Evolutionary conservation across 2,888 invertebrate species (phyloP).

Genomic region (Drosophila siamana): DNA sequence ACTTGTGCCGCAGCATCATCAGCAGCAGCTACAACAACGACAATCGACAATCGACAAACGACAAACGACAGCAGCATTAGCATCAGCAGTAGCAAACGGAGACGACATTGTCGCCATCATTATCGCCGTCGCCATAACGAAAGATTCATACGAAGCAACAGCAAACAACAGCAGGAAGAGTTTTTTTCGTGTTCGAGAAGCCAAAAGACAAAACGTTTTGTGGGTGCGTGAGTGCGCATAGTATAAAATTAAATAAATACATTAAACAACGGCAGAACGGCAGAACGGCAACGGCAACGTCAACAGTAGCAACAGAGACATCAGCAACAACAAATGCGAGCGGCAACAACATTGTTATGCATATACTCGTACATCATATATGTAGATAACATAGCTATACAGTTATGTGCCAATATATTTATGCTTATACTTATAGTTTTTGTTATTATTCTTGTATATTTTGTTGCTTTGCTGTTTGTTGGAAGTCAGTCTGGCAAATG

Average conservation of each 20-base stretch:
- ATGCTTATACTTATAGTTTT: slow-evolving; percentile 53
- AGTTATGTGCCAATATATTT: slow-evolving; percentile 65
- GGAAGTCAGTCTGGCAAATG: slow-evolving; percentile 56
- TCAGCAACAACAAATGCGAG: slow-evolving; percentile 38
- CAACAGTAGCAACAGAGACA: slow-evolving; percentile 32
- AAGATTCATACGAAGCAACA: slow-evolving; percentile 24
- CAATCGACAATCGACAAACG: slow-evolving; percentile 44
- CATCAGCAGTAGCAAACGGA: slow-evolving; percentile 31
- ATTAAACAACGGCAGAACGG: slow-evolving; percentile 47
- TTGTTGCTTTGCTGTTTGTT: background rate
- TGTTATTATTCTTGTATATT: slow-evolving; percentile 11
- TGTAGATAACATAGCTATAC: slow-evolving; percentile 28
- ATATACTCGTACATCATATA: slow-evolving; percentile 37
- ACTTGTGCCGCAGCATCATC: slow-evolving; percentile 63
- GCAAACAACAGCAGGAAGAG: slow-evolving; percentile 56
- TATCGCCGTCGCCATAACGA: slow-evolving; percentile 53
- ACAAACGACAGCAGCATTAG: slow-evolving; percentile 24
- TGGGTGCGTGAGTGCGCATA: slow-evolving; percentile 77
- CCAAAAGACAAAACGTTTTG: slow-evolving; percentile 60
- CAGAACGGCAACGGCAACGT: slow-evolving; percentile 21
- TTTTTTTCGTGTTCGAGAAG: slow-evolving; percentile 52
- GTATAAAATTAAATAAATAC: slow-evolving; percentile 77
- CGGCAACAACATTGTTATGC: slow-evolving; percentile 55
- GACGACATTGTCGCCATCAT: slow-evolving; percentile 58
- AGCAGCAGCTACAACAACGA: slow-evolving; percentile 52